Base-by-base conservation (phyloP, 1,140 invertebrate species). In the Sinonovacula constricta region DNA sequence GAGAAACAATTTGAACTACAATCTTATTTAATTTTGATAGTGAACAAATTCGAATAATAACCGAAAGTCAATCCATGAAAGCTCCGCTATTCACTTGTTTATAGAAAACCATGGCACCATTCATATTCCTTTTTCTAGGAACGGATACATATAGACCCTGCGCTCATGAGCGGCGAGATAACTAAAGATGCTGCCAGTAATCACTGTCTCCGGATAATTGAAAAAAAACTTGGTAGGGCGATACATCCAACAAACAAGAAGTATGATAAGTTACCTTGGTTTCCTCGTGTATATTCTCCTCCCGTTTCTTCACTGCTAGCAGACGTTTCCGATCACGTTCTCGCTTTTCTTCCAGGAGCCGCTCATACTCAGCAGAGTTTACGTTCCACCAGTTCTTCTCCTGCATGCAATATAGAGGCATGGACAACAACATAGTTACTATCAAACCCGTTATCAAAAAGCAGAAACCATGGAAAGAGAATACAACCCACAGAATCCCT, bases 321-420 rank as follows among this genome's bases (percentile, higher is more conserved):
- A 67, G 26, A n/a, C 72, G 62, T 59, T 76, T 76, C 34, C 45
- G 54, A 45, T 76, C 72, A 59, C 67, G 72, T 22, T 76, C 72
- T 26, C 53, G 53, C 39, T 66, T 76, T 36, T 76, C 72, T 30
- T 67, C 62, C 33, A 76, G 15, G 53, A 33, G 31, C 33, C 49
- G 51, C n/a, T 76, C 49, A 26, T 76, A 76, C 36, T 76, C 63
- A 36, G 34, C 39, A 2, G 72, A 67, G 34, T 66, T 76, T 26
- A 76, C 30, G 31, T 76, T 63, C 72, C 72, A 76, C 72, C 72
- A 76, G 26, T 76, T 66, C 63, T 76, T 76, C 30, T 76, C 72
- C 72, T 76, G 53, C n/a, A n/a, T n/a, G n/a, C n/a, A n/a, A n/a
- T n/a, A n/a, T n/a, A n/a, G n/a, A n/a, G n/a, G n/a, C n/a, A n/a